phyloP scores from a whole-genome alignment of 2,113 vertebrate species.

The Chaenocephalus aceratus region DNA sequence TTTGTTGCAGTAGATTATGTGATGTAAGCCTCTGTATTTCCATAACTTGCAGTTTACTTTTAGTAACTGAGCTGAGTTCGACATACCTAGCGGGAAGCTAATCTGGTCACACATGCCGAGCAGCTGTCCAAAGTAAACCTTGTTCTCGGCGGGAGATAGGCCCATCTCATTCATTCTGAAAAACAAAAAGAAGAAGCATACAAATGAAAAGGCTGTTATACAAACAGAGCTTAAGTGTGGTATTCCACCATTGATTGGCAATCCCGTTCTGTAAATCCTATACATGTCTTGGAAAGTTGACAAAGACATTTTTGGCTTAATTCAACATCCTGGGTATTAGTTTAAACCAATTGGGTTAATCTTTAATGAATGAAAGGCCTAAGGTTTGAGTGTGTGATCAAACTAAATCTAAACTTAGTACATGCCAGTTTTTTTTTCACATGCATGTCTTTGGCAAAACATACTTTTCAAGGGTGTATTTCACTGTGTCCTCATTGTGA shows the following conservation, averaged over 20 bases:
- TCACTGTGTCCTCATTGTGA: constrained; percentile 93
- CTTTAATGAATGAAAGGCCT: constrained; percentile 22
- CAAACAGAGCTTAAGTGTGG: not conserved
- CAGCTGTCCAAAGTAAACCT: constrained; percentile 95
- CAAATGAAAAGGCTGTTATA: constrained; percentile 13
- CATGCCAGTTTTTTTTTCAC: not conserved
- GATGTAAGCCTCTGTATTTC: constrained; percentile 27
- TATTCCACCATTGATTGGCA: not conserved
- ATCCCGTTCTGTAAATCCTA: constrained; percentile 1
- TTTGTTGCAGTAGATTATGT: constrained; percentile 4
- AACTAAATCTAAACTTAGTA: constrained; percentile 5
- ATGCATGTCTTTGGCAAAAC: not conserved
- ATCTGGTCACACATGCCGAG: constrained; percentile 99
- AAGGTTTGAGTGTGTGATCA: constrained; percentile 1
- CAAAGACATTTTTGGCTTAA: constrained; percentile 12
- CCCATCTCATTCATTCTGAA: constrained; percentile 92
- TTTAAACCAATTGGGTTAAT: constrained; percentile 3
- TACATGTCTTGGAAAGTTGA: not conserved
- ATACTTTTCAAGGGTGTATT: constrained; percentile 89
- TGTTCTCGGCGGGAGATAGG: constrained; percentile 88
- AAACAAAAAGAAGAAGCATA: not conserved
- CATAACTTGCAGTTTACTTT: constrained; percentile 48
- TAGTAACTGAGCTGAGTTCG: constrained; percentile 17
- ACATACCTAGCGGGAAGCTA: constrained; percentile 94
- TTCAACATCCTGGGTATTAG: not conserved